Base-by-base conservation (phyloP, 2,797 vertebrate species). In the Buceros bicornis region DNA sequence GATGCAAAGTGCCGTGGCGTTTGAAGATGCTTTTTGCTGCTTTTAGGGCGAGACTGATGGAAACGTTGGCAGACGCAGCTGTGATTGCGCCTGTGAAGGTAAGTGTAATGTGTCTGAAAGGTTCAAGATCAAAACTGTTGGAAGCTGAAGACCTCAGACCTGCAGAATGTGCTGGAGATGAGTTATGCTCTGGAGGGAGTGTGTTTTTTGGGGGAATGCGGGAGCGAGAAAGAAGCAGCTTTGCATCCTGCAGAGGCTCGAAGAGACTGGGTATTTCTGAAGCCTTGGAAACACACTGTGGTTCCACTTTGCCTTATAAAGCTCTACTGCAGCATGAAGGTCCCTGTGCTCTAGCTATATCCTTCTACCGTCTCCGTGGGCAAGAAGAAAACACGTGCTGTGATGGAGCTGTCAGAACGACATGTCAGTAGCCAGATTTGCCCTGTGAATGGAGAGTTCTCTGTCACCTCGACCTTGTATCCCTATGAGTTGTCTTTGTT, bases 21-120 rank as follows among this genome's bases (percentile, higher is more conserved):
- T 97, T 56, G 95, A 94, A 94, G 97, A 72, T 74, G 92, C 58
- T 97, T 96, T 93, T 47, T 88, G 94, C 94, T 90, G 93, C 93
- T 96, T 77, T 84, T 72, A 20, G 79, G 87, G 91, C 65, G 92
- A 94, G 62, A 4, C 90, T 56, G 93, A 82, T 2, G 54, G 42
- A 82, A 94, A 83, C 2, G 83, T 60, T 87, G 93, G 93, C 82
- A 56, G 92, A 61, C 54, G 6, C 2, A 13, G 45, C 25, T 1
- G 51, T 15, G 28, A 2, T 56, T 83, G 69, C 13, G 58, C 82
- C 86, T 54, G 66, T 56, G 15, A 2, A 84, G 78, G 89, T 78
- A 28, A 31, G 35, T 6, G 11, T 48, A 18, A 12, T 1, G 26
- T 29, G 48, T 43, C 48, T 33, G 65, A 31, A 24, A 47, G 31